Evolutionary conservation across 2,888 invertebrate genomes (phyloP), one percentile per base, ranked within the genome.

Genomic region (Tridacna gigas): DNA sequence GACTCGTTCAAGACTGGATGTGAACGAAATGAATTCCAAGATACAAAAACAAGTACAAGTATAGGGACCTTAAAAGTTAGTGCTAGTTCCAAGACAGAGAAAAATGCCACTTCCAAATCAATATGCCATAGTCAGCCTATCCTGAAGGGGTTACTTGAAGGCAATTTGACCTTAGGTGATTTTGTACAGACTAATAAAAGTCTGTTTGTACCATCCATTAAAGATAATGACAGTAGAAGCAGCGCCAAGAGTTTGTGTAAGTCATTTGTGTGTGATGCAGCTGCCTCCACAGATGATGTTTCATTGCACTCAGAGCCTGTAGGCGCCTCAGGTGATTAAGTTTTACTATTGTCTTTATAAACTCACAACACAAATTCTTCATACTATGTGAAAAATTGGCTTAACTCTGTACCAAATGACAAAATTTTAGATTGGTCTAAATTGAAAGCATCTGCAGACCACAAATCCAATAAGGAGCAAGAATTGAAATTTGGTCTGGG

Each of bases 91-190:
- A 37, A 37, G 37, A 37, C 25, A 22, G 65, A 65, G n/a, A 25
- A 25, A 25, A 65, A 26, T 66, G 2, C 5, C 13, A 20, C 18
- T 20, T 56, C 56, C 18, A 56, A 56, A 15, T 56, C 56, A 56
- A 9, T 15, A 20, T 9, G 56, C 20, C 56, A 56, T 20, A 20
- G 20, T 56, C 56, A 69, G 69, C 77, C 77, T 13, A 77, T 77
- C 22, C 77, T 77, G 2, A 67, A 77, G 56, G 69, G 77, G 12
- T 9, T 77, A 9, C 56, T 77, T 12, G 77, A 77, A 56, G 69
- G 77, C 15, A 67, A 51, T 9, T n/a, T 74, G 74, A 74, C 28
- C 11, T 28, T 75, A 12, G 45, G 15, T 28, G 28, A 28, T 12
- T 47, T 28, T 69, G 28, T 45, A 45, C 28, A 69, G 20, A 26